Evolutionary conservation across 2,113 vertebrate species (phyloP), one percentile per base, ranked within the genome.

Genomic region (Tursiops truncatus): DNA sequence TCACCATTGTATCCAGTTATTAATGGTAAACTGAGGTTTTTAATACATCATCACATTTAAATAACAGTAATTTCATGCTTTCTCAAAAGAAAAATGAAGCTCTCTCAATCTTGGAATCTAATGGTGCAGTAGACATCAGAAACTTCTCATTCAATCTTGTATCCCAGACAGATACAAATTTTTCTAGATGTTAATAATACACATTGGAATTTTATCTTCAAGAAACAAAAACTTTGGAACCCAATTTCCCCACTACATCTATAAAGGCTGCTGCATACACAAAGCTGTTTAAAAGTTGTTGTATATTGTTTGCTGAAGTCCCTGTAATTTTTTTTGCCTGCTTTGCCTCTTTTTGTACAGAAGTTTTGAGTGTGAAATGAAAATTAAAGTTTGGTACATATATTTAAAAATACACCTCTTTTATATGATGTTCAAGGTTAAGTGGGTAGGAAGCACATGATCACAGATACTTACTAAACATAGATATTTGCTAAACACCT

Each of bases 361-460:
- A 98, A 94, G 74, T 97, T 98, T 97, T 95, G 94, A 84, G 97
- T 98, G 98, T 98, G 94, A 98, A 98, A 98, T 98, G 98, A 98
- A 98, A 97, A 98, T 98, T 97, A 98, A 99, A 97, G 98, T 98
- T 98, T 98, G 97, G 97, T 98, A 98, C 97, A 92, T 97, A 94
- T 94, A 90, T 95, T 97, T 98, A 97, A 67, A 97, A 87, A 50
- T 83, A 56, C 31, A 67, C 21, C 36, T 83, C 65, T 94, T 80
- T 92, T 81, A 71, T 84, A 41, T 92, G 71, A 62, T 73, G 17
- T 84, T 92, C n/a, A 63, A 50, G 17, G 41, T 41, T 58, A 56
- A 80, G 11, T 62, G 41, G 20, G 68, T 85, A 33, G 25, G 85
- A 41, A 80, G 53, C 31, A 44, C 25, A 13, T 13, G 14, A 31